Base-by-base conservation (phyloP, 2,113 vertebrate species). In the Apodemus sylvaticus region DNA sequence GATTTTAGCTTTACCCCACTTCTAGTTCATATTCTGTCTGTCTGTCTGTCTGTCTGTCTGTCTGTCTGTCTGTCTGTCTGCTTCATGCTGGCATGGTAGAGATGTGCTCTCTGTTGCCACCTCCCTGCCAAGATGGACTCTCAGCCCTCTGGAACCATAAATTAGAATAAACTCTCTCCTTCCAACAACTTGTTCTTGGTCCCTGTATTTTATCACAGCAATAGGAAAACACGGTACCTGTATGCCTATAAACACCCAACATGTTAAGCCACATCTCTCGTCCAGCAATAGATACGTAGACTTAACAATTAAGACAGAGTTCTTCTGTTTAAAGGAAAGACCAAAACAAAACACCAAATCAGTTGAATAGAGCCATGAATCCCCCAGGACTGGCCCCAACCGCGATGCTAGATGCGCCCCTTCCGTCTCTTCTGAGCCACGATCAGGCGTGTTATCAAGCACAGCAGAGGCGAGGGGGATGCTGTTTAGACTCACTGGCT, bases 281-380 rank as follows among this genome's bases (percentile, higher is more conserved):
- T 45, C 60, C 53, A 11, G 7, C 87, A 26, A 92, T 64, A 93
- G n/a, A 66, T 86, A 86, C 83, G 58, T 3, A 74, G 58, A 73
- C 48, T 66, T 77, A 55, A 83, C 12, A 76, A 76, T 51, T 58
- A 73, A 93, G 31, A 74, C 11, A 48, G 76, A 86, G n/a, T 39
- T 94, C 89, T 90, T 95, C 60, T 81, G 20, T 39, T 86, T 86
- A 90, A 71, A 71, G 74, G 90, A 58, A 58, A n/a, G 16, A 31
- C 19, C 8, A 26, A 66, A 31, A 66, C 7, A 64, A 68, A 68
- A 31, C 45, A 29, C 62, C 19, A 87, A 88, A 77, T 55, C 34
- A 94, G 12, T 17, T 58, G 12, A 77, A 70, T 31, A 89, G 89
- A 42, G 34, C 60, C 53, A 74, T 86, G 76, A 45, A 19, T 96